Evolutionary conservation across 2,797 vertebrate species (phyloP).

Genomic region (Mormyrops boulengeri): DNA sequence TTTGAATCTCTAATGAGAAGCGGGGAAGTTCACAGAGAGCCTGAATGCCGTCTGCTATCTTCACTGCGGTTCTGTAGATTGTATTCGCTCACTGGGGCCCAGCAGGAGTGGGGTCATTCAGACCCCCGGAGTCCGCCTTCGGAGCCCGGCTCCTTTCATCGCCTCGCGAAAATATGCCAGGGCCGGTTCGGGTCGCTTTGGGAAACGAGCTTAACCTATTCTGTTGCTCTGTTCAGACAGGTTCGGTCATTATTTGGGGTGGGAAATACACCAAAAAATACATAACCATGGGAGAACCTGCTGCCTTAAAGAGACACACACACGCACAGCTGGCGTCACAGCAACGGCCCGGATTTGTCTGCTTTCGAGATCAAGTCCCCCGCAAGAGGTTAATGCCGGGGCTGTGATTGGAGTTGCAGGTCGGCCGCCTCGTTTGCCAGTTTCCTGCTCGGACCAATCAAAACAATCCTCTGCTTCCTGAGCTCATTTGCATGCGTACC

Average conservation of each 20-base stretch:
- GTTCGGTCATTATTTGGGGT: neutral
- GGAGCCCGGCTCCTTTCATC: neutral
- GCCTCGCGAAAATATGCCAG: neutral
- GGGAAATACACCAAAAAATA: neutral
- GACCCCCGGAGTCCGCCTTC: neutral
- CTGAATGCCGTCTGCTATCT: neutral
- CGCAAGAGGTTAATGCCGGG: conserved; percentile 15
- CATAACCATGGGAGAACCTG: neutral
- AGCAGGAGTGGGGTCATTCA: neutral
- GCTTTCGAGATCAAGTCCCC: conserved; percentile 25
- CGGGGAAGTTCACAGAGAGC: neutral
- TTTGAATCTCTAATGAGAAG: neutral
- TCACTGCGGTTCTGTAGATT: neutral
- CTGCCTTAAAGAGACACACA: neutral
- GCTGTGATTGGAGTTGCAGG: conserved; percentile 24
- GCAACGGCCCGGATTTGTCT: conserved; percentile 12
- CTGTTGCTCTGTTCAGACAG: neutral
- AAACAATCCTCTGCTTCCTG: conserved; percentile 24
- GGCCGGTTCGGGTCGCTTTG: neutral
- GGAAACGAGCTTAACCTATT: neutral
- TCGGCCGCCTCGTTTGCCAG: neutral
- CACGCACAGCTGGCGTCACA: neutral
- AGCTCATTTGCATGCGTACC: neutral
- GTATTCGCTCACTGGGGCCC: neutral
- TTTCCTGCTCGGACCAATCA: conserved; percentile 15